Conservation (phyloP, 2,113 vertebrate genomes). For the Sisor rabdophorus region DNA sequence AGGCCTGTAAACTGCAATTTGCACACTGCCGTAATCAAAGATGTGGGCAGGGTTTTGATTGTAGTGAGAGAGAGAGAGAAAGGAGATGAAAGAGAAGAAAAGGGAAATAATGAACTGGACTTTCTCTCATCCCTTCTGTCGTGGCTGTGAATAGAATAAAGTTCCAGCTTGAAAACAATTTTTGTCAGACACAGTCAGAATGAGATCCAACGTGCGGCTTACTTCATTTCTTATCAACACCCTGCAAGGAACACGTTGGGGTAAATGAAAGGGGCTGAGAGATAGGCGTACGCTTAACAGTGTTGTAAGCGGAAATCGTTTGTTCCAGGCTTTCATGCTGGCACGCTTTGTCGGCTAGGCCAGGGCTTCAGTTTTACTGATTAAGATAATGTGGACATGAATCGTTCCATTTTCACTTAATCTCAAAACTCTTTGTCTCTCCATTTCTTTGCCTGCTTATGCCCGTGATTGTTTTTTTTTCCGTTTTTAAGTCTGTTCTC, state of each 20-base stretch:
- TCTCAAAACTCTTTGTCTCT: not conserved
- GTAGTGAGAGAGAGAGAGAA: slow-evolving; percentile 4
- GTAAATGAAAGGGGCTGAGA: slow-evolving; percentile 14
- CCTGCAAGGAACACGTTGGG: slow-evolving; percentile 38
- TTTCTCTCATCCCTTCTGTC: slow-evolving; percentile 18
- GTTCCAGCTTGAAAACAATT: slow-evolving; percentile 34
- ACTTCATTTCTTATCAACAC: slow-evolving; percentile 47
- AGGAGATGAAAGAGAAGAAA: not conserved
- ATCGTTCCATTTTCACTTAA: slow-evolving; percentile 26
- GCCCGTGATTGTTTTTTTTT: not conserved
- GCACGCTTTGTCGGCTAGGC: slow-evolving; percentile 17
- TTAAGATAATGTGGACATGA: slow-evolving; percentile 37
- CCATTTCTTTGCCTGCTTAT: slow-evolving; percentile 21
- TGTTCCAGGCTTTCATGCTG: slow-evolving; percentile 26
- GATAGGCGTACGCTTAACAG: slow-evolving; percentile 34
- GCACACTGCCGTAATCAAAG: slow-evolving; percentile 47
- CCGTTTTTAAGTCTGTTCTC: not conserved
- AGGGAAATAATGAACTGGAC: not conserved
- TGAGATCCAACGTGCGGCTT: slow-evolving; percentile 37
- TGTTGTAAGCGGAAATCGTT: slow-evolving; percentile 39
- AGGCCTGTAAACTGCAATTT: slow-evolving; percentile 47
- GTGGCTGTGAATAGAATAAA: slow-evolving; percentile 39
- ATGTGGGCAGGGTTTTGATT: slow-evolving; percentile 41
- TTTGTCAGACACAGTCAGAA: slow-evolving; percentile 40
- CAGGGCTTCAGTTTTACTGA: slow-evolving; percentile 25